Base-by-base conservation (phyloP, 2,888 invertebrate genomes). In the Eilema depressum region DNA sequence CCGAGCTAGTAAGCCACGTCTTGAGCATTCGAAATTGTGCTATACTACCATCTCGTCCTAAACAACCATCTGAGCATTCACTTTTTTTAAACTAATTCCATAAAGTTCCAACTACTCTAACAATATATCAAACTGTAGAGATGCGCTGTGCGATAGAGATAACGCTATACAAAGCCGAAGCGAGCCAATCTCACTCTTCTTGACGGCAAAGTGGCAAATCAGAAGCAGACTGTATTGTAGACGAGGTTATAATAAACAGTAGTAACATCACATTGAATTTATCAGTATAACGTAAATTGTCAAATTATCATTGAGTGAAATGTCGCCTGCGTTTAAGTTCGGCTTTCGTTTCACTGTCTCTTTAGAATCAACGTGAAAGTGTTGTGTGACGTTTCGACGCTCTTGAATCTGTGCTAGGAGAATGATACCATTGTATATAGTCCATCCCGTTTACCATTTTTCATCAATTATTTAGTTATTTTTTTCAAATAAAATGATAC, bases 401-500 rank as follows among this genome's bases (percentile, higher is more conserved):
- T 33, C 30, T 30, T 30, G n/a, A 8, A 61, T 59, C 59, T 14
- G 14, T 26, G 26, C 17, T 59, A 26, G 17, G 14, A 4, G 59
- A 26, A 23, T 26, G 14, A 26, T 17, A 7, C 61, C 28, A 30
- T 61, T 61, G 30, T 33, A n/a, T 33, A 30, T 30, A 61, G 11
- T n/a, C 26, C 61, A 61, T 61, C 30, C 12, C 3, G 5, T 33
- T 61, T 30, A 20, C 20, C 20, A 47, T 53, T 53, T n/a, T n/a
- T n/a, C n/a, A n/a, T n/a, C n/a, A 53, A 53, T 53, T 20, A 53
- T 20, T 53, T 26, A 65, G 23, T 56, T n/a, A n/a, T n/a, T 30
- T n/a, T 41, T 37, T 20, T 26, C 28, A 12, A 41, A n/a, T 25
- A 60, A 57, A 59, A 41, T 59, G 63, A 37, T 63, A 47, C 63